A percentile compares a stretch with the other conserved stretches of the same genome.
Evolutionary conservation across 2,797 vertebrate genomes (phyloP).

Genomic region (Thalassophryne amazonica): DNA sequence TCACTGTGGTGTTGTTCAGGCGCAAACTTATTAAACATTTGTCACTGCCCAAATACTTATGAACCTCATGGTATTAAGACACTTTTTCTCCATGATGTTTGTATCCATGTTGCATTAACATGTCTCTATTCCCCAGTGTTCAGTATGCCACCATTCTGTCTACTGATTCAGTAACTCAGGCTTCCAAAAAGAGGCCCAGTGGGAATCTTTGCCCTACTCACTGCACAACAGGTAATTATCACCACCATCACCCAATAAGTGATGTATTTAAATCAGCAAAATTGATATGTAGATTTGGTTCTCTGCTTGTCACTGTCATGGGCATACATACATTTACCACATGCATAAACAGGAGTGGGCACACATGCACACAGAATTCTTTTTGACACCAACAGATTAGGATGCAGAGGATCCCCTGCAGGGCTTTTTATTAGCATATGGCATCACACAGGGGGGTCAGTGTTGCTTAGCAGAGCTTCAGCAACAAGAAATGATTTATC

Average conservation of each 20-base stretch:
- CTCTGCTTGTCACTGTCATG: conserved; percentile 15
- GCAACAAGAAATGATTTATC: conserved; percentile 50
- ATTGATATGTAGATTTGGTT: conserved; percentile 67
- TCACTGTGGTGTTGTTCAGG: no score
- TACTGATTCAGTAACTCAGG: conserved; percentile 41
- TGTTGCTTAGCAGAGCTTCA: conserved; percentile 54
- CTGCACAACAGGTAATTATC: conserved; percentile 69
- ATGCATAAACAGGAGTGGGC: conserved; percentile 11
- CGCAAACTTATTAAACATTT: no score
- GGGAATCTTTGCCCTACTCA: conserved; percentile 47
- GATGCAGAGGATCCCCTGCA: conserved; percentile 50
- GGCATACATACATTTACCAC: conserved; percentile 19
- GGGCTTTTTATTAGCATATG: conserved; percentile 71
- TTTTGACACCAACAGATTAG: conserved; percentile 56
- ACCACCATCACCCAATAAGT: conserved; percentile 50
- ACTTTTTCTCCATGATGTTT: conserved; percentile 28
- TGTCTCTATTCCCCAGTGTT: conserved; percentile 49
- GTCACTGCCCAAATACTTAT: no score
- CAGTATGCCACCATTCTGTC: conserved; percentile 24
- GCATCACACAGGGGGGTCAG: conserved; percentile 47
- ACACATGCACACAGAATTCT: conserved; percentile 14
- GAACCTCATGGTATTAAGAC: conserved; percentile 24
- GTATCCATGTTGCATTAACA: conserved; percentile 32
- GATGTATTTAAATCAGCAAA: conserved; percentile 63
- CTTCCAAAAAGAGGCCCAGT: conserved; percentile 43